These are phyloP conservation scores for Anthoscopus minutus DNA, from an alignment of 2,113 vertebrate genomes.

Conservation along the genomic window DNA sequence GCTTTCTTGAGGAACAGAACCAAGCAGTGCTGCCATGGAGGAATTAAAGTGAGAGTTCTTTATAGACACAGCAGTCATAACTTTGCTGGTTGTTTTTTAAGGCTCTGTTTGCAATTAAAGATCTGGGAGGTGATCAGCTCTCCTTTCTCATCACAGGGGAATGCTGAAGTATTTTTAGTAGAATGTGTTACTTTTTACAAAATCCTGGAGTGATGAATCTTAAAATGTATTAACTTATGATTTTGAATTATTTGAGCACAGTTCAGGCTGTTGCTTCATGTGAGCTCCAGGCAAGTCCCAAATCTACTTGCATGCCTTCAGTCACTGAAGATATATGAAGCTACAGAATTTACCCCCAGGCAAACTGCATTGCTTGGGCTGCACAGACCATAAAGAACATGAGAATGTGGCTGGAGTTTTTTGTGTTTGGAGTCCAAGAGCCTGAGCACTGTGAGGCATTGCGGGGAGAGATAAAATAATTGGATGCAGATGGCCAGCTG, in stretches of 20 bases:
- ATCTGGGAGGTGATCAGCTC: background rate
- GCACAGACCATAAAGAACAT: slow-evolving; percentile 20
- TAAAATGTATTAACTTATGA: background rate
- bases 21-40: background rate
- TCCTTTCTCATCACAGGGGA: background rate
- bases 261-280: background rate
- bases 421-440: background rate
- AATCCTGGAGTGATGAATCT: background rate
- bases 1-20: background rate
- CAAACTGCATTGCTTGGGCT: background rate
- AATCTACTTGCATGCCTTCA: background rate
- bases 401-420: slow-evolving; percentile 27
- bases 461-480: slow-evolving; percentile 30
- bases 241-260: background rate
- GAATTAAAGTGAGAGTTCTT: background rate
- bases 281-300: background rate
- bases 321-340: slow-evolving; percentile 23
- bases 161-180: background rate
- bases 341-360: background rate
- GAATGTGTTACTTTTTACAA: background rate
- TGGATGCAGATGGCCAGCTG: slow-evolving; percentile 5
- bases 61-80: background rate
- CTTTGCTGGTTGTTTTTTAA: background rate
- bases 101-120: slow-evolving; percentile 5
- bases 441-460: background rate